phyloP scores from a whole-genome alignment of 2,888 invertebrate species.

The Xiphydria camelus region DNA sequence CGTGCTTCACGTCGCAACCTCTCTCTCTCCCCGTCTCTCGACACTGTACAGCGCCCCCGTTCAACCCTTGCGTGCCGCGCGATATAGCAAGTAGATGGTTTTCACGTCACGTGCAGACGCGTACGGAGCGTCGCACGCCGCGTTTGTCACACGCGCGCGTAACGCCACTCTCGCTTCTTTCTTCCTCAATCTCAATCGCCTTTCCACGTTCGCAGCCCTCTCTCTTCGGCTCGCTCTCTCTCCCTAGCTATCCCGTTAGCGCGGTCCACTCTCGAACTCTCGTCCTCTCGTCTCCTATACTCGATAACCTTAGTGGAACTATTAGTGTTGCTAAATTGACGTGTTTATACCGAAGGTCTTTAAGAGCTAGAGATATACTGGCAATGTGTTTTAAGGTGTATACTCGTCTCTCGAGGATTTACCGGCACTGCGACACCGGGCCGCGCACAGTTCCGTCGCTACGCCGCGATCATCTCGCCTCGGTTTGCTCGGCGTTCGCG shows the following conservation, averaged over 20 bases:
- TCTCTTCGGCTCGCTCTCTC: constrained; percentile 13
- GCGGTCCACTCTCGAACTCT: not conserved
- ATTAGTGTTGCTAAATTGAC: constrained; percentile 56
- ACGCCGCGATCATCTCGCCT: too few relatives aligned
- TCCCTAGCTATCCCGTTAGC: not conserved
- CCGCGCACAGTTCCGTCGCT: constrained; percentile 17
- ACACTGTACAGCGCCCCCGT: too few relatives aligned
- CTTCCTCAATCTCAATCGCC: not conserved
- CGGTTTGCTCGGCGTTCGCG: too few relatives aligned
- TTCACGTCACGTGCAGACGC: constrained; percentile 28
- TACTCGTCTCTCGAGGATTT: constrained; percentile 12
- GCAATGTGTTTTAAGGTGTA: constrained; percentile 32
- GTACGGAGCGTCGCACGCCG: constrained; percentile 5
- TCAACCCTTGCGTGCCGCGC: too few relatives aligned
- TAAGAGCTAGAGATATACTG: constrained; percentile 46
- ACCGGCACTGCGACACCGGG: constrained; percentile 20
- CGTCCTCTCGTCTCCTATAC: constrained; percentile 9
- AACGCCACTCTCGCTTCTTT: constrained; percentile 9
- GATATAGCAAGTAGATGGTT: constrained; percentile 28
- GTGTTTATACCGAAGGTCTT: constrained; percentile 52
- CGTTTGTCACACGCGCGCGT: constrained; percentile 11
- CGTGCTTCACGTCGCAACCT: too few relatives aligned
- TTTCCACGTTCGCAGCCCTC: constrained; percentile 6
- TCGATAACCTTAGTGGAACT: constrained; percentile 45
- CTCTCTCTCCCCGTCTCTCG: too few relatives aligned